Base-by-base conservation (phyloP, 2,888 invertebrate species). In the Cheiracanthium punctorium region DNA sequence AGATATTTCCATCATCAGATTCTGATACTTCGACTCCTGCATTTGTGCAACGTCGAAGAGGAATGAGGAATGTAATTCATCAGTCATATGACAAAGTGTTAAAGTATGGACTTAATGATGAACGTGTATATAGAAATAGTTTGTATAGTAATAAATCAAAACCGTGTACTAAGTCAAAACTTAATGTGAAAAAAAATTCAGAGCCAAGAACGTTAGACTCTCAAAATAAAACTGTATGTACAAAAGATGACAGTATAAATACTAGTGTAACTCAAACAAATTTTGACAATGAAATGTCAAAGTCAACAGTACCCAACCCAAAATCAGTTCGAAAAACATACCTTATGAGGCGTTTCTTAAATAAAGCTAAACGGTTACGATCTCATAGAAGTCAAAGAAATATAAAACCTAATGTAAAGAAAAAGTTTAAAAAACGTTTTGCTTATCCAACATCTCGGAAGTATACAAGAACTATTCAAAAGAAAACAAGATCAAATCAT, bases 21-120 rank as follows among this genome's bases (percentile, higher is more conserved):
- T 88, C 87, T 37, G 88, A 84, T 29, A 32, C 74, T 17, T 84
- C 88, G n/a, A 70, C 43, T 48, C 79, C 80, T 28, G 77, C 80
- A 43, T 41, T 80, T 8, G 17, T 80, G 17, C 74, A 80, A 7
- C 80, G 70, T 1, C 64, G 71, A 29, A 80, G 75, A 30, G 88
- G 88, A 14, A 88, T 88, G 88, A 73, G 88, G 33, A 67, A 82
- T 37, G 71, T 88, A 41, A 24, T 71, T 17, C 64, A 82, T 1
- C 80, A 75, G 37, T 79, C 88, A 33, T 88, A 84, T 52, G 88
- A 84, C 52, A 88, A 84, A 69, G 80, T 88, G 43, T 29, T 88
- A 4, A 88, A 82, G 74, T 80, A 84, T 24, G 82, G 82, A 28
- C 70, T 84, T 1, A 24, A 43, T 43, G 70, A 82, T 74, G 67